These are phyloP conservation scores for Alexandromys fortis DNA, from an alignment of 2,113 vertebrate species.

Conservation along the genomic window DNA sequence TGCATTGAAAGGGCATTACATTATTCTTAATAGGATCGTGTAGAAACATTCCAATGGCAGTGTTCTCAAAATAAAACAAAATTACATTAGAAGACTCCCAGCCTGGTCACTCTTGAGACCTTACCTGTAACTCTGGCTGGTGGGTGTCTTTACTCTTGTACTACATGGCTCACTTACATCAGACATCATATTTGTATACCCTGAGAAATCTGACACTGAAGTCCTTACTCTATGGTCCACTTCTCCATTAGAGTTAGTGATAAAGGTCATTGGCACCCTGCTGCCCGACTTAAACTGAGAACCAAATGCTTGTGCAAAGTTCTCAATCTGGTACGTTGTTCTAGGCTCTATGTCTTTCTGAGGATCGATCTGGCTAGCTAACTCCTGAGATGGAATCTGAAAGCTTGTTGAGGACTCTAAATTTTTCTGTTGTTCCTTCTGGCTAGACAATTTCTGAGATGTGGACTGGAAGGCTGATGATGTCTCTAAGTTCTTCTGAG, in stretches of 20 bases:
- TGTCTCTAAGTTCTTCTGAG: conserved; percentile 92
- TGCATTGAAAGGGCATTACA: conserved; percentile 99
- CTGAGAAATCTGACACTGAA: conserved; percentile 99
- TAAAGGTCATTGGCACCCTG: conserved; percentile 96
- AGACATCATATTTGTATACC: conserved; percentile 99
- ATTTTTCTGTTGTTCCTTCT: conserved; percentile 95
- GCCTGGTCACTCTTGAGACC: conserved; percentile 89
- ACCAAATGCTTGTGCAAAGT: conserved; percentile 99
- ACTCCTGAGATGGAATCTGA: conserved; percentile 93
- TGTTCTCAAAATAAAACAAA: conserved; percentile 95
- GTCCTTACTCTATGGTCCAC: conserved; percentile 98
- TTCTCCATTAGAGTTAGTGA: conserved; percentile 93
- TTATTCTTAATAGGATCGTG: conserved; percentile 96
- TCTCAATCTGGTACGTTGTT: conserved; percentile 99
- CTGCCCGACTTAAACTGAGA: conserved; percentile 99
- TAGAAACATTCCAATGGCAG: conserved; percentile 99
- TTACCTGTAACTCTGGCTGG: conserved; percentile 99
- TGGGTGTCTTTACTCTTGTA: conserved; percentile 98
- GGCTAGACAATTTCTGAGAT: conserved; percentile 93
- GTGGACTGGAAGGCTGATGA: conserved; percentile 93
- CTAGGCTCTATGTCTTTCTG: conserved; percentile 94
- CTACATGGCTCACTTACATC: conserved; percentile 98
- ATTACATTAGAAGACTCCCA: conserved; percentile 89
- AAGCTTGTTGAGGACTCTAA: conserved; percentile 91
- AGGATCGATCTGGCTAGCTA: conserved; percentile 93